Conservation (phyloP, 2,888 invertebrate genomes). For the Caenorhabditis wallacei region DNA sequence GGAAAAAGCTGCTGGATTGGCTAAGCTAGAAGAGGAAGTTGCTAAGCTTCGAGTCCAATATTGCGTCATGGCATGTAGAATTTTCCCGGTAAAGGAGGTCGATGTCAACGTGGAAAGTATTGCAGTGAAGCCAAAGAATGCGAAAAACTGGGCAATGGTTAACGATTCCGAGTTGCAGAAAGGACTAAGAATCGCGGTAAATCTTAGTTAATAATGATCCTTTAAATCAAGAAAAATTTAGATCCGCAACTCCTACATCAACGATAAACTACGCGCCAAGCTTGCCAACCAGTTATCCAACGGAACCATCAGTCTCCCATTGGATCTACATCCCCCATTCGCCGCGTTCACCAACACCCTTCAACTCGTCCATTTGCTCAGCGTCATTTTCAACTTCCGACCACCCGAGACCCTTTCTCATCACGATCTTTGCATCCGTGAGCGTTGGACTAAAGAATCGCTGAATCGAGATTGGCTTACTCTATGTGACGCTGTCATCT, state of each 20-base stretch:
- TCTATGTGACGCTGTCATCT: slow-evolving; percentile 57
- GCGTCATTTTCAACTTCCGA: slow-evolving; percentile 65
- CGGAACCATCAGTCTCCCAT: slow-evolving; percentile 61
- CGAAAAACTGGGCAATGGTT: slow-evolving; percentile 57
- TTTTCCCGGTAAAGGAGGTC: slow-evolving; percentile 50
- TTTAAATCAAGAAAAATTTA: slow-evolving; percentile 9
- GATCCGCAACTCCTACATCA: slow-evolving; percentile 56
- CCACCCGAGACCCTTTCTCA: slow-evolving; percentile 59
- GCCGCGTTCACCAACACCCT: slow-evolving; percentile 67
- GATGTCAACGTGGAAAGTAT: slow-evolving; percentile 51
- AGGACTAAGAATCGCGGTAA: slow-evolving; percentile 34
- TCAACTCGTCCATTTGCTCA: slow-evolving; percentile 66
- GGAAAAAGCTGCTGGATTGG: background rate
- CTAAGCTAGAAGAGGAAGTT: slow-evolving; percentile 18
- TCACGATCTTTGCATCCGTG: slow-evolving; percentile 58
- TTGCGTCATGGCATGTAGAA: slow-evolving; percentile 39
- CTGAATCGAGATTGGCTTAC: slow-evolving; percentile 53
- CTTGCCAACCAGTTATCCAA: slow-evolving; percentile 34
- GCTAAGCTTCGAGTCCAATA: slow-evolving; percentile 37
- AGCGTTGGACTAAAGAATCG: slow-evolving; percentile 53
- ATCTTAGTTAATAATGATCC: too few species aligned
- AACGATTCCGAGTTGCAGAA: slow-evolving; percentile 46
- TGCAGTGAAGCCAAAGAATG: slow-evolving; percentile 20
- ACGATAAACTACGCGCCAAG: slow-evolving; percentile 49
- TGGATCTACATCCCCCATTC: slow-evolving; percentile 63